These are phyloP conservation scores for Drosophila micromelanica DNA, from an alignment of 1,140 invertebrate species.

Conservation along the genomic window DNA sequence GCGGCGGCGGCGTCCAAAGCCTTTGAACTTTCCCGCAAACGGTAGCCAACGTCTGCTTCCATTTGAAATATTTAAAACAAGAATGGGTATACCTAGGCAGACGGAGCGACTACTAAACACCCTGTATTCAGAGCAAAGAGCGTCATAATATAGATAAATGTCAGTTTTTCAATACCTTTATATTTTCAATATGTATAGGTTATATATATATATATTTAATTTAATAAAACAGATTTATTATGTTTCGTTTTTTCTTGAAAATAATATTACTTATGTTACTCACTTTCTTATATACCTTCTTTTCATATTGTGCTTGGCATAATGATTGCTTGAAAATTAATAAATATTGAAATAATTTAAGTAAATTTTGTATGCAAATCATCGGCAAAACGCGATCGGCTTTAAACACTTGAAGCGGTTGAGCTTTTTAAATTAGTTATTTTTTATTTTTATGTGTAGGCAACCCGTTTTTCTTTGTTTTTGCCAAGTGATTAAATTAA, in stretches of 20 bases:
- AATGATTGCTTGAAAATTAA: constrained; percentile 71
- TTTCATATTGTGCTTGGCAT: neutral
- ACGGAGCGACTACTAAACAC: constrained; percentile 11
- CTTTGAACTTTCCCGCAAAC: constrained; percentile 78
- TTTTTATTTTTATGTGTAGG: constrained; percentile 24
- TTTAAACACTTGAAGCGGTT: constrained; percentile 74
- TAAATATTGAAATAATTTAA: constrained; percentile 81
- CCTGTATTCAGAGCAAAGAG: constrained; percentile 4
- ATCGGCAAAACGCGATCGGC: constrained; percentile 63
- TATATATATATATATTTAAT: no score
- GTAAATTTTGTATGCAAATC: constrained; percentile 75
- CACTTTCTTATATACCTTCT: neutral
- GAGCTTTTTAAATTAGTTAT: neutral
- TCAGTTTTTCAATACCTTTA: no score
- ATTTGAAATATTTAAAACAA: constrained; percentile 53
- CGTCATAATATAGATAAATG: no score
- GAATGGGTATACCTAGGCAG: neutral
- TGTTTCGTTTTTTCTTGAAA: no score
- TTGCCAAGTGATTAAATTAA: constrained; percentile 83
- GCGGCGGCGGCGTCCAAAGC: constrained; percentile 54
- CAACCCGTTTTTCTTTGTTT: constrained; percentile 59
- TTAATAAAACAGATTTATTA: no score
- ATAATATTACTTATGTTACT: neutral
- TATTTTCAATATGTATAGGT: no score
- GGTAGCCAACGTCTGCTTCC: constrained; percentile 59